These are phyloP conservation scores for Myrmophylax atrothorax DNA, from an alignment of 2,113 vertebrate genomes.

Conservation along the genomic window DNA sequence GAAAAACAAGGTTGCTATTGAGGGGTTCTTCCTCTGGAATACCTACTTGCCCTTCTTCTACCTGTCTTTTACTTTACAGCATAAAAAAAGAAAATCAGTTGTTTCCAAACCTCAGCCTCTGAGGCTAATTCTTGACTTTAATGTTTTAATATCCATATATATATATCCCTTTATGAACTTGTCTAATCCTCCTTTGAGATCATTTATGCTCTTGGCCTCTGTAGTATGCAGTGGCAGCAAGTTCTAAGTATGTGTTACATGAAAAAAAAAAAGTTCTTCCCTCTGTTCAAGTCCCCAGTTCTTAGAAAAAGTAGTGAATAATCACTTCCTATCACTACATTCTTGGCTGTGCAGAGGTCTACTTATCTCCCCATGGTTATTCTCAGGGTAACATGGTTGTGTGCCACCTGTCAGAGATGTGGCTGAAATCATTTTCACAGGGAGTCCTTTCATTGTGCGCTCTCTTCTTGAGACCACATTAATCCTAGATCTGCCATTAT, in stretches of 20 bases:
- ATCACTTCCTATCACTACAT: background rate
- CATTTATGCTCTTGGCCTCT: background rate
- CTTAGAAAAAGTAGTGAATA: background rate
- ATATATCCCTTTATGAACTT: background rate
- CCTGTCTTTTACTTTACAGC: background rate
- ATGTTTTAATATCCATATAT: background rate
- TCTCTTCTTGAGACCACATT: background rate
- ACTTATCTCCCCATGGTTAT: background rate
- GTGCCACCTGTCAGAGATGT: slow-evolving; percentile 18
- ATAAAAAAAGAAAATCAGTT: background rate
- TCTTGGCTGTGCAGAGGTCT: background rate
- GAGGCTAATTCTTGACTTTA: background rate
- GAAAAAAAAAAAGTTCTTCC: background rate
- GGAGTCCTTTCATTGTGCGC: background rate
- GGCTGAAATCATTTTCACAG: background rate
- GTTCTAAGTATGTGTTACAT: background rate
- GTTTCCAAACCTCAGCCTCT: background rate
- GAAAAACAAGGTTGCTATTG: background rate
- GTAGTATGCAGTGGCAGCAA: background rate
- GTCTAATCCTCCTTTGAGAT: background rate
- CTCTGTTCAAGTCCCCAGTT: background rate
- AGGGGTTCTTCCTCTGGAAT: background rate
- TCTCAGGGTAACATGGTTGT: background rate
- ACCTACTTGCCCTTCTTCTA: accelerated
- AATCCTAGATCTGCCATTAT: background rate